Conservation (phyloP, 2,888 invertebrate species). For the Drosophila niveifrons region DNA sequence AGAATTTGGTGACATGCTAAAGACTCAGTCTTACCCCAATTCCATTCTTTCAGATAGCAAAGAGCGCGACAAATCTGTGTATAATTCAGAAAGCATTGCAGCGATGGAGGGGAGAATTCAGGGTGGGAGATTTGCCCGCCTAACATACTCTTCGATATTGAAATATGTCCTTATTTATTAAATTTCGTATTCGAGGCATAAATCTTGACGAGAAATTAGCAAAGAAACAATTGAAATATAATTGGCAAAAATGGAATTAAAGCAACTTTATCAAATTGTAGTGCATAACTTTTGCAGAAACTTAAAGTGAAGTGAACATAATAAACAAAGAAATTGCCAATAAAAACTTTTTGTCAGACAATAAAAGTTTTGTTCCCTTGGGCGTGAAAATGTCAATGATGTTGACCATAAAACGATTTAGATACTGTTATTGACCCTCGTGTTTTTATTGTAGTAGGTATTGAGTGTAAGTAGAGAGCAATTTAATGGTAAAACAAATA, state of each 20-base stretch:
- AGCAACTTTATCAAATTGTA: background rate
- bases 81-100: constrained; percentile 46
- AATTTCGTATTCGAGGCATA: constrained; percentile 42
- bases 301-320: constrained; percentile 20
- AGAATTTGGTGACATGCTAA: constrained; percentile 62
- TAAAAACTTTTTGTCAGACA: constrained; percentile 44
- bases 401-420: constrained; percentile 64
- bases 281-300: background rate
- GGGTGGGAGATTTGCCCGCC: constrained; percentile 1
- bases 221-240: constrained; percentile 11
- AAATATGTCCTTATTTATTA: constrained; percentile 60
- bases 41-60: constrained; percentile 27
- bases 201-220: constrained; percentile 44
- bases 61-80: constrained; percentile 71
- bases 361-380: constrained; percentile 50
- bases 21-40: constrained; percentile 23
- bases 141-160: constrained; percentile 33
- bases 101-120: background rate
- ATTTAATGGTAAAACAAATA: background rate
- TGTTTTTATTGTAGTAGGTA: constrained; percentile 17
- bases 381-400: constrained; percentile 62
- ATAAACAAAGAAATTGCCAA: constrained; percentile 29
- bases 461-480: constrained; percentile 11
- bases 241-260: constrained; percentile 21
- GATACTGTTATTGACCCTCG: constrained; percentile 62